Evolutionary conservation across 2,113 vertebrate species (phyloP).

Genomic region (Pavo muticus): DNA sequence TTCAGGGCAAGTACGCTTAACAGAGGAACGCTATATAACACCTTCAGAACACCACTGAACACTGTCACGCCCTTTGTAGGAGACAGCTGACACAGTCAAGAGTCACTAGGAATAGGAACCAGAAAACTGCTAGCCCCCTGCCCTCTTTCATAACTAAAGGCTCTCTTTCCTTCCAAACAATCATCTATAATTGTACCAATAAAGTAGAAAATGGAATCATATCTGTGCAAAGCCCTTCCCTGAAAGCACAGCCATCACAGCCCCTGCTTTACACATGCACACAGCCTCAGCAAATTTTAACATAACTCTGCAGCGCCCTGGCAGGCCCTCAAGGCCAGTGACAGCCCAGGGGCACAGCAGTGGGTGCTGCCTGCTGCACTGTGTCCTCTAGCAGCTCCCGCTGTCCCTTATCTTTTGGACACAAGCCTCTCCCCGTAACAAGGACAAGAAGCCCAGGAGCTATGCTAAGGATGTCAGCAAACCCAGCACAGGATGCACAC

Average conservation of each 20-base stretch:
- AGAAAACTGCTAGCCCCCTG: neutral
- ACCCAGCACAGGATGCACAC: neutral
- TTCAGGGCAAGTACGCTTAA: fast-evolving
- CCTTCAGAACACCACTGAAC: neutral
- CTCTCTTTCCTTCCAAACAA: neutral
- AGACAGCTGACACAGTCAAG: neutral
- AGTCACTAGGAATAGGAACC: neutral
- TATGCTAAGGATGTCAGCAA: neutral
- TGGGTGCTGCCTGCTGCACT: neutral
- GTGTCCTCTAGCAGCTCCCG: neutral
- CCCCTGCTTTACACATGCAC: fast-evolving
- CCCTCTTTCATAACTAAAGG: neutral
- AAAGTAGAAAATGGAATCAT: fast-evolving
- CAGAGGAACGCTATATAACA: neutral
- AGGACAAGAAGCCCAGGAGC: neutral
- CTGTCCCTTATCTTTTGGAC: neutral
- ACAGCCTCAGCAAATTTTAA: neutral
- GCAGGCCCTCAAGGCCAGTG: neutral
- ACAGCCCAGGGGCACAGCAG: neutral
- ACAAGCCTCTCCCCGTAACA: neutral
- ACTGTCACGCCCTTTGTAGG: neutral
- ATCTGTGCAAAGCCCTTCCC: neutral
- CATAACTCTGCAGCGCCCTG: neutral
- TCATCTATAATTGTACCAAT: fast-evolving
- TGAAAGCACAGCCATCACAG: neutral